Conservation (phyloP, 2,113 vertebrate genomes). For the Asarcornis scutulata region DNA sequence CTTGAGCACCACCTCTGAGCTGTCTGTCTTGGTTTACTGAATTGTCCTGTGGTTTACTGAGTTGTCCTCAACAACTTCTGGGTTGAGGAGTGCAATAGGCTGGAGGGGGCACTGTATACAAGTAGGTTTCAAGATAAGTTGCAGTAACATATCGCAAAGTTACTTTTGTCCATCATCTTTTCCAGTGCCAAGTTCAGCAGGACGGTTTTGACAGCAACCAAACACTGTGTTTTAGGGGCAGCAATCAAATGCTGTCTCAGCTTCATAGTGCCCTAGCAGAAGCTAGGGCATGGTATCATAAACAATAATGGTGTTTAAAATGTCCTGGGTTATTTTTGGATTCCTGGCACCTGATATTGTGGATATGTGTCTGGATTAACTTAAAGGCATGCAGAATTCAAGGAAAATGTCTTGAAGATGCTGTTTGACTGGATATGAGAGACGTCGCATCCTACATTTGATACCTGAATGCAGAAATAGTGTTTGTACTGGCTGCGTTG, state of each 20-base stretch:
- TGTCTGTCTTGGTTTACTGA: background rate
- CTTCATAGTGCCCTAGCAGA: background rate
- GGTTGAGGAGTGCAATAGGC: background rate
- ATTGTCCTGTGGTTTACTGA: background rate
- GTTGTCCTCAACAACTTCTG: too few species aligned
- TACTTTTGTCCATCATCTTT: background rate
- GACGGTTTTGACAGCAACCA: background rate
- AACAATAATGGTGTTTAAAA: background rate
- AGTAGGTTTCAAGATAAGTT: background rate
- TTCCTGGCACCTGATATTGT: background rate
- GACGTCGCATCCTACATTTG: background rate
- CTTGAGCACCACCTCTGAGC: background rate
- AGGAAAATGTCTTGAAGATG: background rate
- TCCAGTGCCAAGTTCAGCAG: background rate
- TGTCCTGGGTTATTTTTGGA: background rate
- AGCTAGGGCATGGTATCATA: background rate
- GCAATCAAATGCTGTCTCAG: background rate
- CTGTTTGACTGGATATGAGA: background rate
- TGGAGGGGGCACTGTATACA: background rate
- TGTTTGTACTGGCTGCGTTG: background rate
- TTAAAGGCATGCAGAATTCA: background rate
- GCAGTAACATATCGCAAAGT: background rate
- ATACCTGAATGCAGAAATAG: background rate
- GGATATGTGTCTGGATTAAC: background rate
- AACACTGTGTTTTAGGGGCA: background rate